phyloP scores from a whole-genome alignment of 1,140 invertebrate genomes.

The Lerema accius region DNA sequence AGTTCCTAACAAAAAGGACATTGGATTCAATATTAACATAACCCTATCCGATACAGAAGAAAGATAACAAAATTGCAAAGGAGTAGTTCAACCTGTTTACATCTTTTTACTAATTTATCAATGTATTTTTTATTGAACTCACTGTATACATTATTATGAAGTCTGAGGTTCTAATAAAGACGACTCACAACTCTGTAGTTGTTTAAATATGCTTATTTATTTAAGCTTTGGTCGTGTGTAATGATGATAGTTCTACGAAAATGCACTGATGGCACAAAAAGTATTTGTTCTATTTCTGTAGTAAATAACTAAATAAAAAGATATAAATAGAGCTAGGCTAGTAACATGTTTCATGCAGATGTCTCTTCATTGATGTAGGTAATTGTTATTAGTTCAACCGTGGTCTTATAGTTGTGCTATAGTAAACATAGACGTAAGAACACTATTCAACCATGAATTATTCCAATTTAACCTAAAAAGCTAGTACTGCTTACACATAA shows the following conservation, averaged over 20 bases:
- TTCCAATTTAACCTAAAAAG: too few species aligned
- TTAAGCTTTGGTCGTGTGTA: neutral
- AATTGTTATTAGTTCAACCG: too few species aligned
- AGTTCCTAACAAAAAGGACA: constrained; percentile 51
- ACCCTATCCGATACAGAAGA: constrained; percentile 52
- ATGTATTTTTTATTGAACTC: neutral
- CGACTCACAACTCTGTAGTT: neutral
- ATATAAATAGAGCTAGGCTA: too few species aligned
- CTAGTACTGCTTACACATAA: neutral
- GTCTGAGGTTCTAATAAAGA: neutral
- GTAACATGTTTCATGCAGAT: too few species aligned
- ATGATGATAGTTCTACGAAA: neutral
- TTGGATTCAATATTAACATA: constrained; percentile 65
- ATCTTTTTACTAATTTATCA: neutral
- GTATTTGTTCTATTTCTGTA: neutral
- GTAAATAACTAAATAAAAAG: too few species aligned
- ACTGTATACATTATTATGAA: neutral
- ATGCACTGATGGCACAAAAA: neutral
- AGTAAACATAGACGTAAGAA: too few species aligned
- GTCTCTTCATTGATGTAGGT: too few species aligned
- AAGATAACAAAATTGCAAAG: constrained; percentile 19
- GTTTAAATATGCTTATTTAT: neutral
- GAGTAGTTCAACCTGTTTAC: neutral
- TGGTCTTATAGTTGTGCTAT: too few species aligned
- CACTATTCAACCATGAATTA: too few species aligned